Evolutionary conservation across 2,888 invertebrate species (phyloP).

Genomic region (Eueremaeus valkanovi): DNA sequence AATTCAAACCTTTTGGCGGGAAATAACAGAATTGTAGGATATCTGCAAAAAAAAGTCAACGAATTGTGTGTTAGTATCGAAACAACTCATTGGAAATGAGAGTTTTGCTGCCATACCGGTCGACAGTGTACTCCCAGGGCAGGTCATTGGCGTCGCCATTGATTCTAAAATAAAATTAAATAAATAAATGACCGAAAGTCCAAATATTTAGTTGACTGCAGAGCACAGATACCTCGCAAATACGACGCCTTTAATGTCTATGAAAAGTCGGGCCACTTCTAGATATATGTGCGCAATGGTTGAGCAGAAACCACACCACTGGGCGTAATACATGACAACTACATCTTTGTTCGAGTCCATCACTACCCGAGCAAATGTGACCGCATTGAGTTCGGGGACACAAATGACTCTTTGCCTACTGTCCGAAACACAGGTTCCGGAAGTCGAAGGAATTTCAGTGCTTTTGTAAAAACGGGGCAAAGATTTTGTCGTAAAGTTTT

Average conservation of each 20-base stretch:
- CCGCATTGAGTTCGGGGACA: slow-evolving; percentile 64
- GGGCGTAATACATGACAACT: slow-evolving; percentile 71
- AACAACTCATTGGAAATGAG: not conserved
- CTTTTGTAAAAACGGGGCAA: slow-evolving; percentile 54
- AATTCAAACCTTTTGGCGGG: slow-evolving; percentile 60
- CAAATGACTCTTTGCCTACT: slow-evolving; percentile 52
- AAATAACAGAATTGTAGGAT: slow-evolving; percentile 76
- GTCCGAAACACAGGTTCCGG: slow-evolving; percentile 43
- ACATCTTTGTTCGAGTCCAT: slow-evolving; percentile 61
- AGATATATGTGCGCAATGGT: slow-evolving; percentile 66
- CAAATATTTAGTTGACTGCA: slow-evolving; percentile 14
- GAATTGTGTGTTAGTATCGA: not conserved
- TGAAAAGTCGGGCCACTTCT: slow-evolving; percentile 63
- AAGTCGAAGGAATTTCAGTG: slow-evolving; percentile 42
- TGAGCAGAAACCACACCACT: slow-evolving; percentile 71
- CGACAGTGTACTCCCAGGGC: slow-evolving; percentile 78
- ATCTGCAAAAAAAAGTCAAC: slow-evolving; percentile 49
- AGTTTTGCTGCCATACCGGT: slow-evolving; percentile 51
- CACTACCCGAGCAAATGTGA: slow-evolving; percentile 62
- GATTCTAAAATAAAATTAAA: slow-evolving; percentile 54
- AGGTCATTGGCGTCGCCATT: slow-evolving; percentile 79
- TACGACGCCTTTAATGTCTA: slow-evolving; percentile 49
- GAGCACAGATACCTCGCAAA: slow-evolving; percentile 46
- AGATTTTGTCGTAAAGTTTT: slow-evolving; percentile 55
- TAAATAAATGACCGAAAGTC: not conserved